Conservation (phyloP, 2,797 vertebrate species). For the Macroramphosus scolopax region DNA sequence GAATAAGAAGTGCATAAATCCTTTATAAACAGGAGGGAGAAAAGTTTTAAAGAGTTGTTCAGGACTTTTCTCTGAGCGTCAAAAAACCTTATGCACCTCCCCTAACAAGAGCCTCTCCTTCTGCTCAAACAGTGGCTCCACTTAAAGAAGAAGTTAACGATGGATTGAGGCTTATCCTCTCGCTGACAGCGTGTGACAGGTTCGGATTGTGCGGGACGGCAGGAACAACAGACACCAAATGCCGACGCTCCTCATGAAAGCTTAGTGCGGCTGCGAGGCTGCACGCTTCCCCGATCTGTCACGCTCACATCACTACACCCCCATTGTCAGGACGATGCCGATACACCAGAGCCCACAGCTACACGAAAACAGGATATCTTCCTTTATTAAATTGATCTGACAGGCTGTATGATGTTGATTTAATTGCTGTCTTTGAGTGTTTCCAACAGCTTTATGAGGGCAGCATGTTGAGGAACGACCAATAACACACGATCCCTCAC, state of each 20-base stretch:
- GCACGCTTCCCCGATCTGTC: conserved; percentile 25
- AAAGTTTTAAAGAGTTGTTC: no score
- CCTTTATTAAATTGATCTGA: conserved; percentile 48
- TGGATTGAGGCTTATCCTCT: conserved; percentile 5
- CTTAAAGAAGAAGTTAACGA: conserved; percentile 3
- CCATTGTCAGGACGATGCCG: conserved; percentile 44
- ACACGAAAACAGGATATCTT: conserved; percentile 37
- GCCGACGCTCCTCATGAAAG: conserved; percentile 20
- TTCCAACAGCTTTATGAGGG: conserved; percentile 13
- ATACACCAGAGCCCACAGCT: conserved; percentile 26
- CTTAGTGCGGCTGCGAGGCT: conserved; percentile 21
- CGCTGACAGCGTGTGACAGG: conserved; percentile 8
- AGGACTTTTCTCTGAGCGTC: no score
- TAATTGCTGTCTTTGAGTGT: conserved; percentile 37
- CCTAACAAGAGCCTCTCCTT: no score
- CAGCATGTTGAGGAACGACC: no score
- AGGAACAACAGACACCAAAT: conserved; percentile 11
- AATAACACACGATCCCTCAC: conserved; percentile 16
- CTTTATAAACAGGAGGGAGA: no score
- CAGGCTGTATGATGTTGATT: conserved; percentile 52
- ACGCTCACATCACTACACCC: conserved; percentile 18
- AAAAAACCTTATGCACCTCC: no score
- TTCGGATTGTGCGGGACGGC: conserved; percentile 14
- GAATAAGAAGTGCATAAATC: no score
- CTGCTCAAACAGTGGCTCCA: no score